Conservation (phyloP, 2,888 invertebrate genomes). For the Hofmannophila pseudospretella region DNA sequence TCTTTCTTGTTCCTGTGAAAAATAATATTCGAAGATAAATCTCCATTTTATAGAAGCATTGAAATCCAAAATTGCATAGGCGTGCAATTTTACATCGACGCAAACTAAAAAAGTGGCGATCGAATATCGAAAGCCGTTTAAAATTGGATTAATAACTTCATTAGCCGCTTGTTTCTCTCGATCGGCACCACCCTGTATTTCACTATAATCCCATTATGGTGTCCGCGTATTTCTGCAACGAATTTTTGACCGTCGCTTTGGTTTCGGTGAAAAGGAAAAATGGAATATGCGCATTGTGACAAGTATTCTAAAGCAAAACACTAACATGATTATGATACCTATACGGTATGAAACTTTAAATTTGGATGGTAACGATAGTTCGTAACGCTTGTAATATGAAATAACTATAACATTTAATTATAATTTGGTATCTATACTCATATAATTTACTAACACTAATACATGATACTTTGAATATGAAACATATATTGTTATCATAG, state of each 20-base stretch:
- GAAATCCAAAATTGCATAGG: conserved; percentile 1
- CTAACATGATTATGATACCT: no score
- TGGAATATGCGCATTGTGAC: neutral
- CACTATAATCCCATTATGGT: conserved; percentile 71
- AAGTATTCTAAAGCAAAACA: neutral
- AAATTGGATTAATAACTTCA: conserved; percentile 78
- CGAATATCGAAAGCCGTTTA: conserved; percentile 61
- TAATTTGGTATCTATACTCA: no score
- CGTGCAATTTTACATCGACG: neutral
- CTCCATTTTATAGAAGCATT: no score
- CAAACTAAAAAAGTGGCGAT: conserved; percentile 43
- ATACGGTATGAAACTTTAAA: no score
- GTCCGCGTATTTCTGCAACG: conserved; percentile 45
- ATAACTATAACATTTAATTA: no score
- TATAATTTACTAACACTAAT: no score
- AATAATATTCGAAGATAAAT: no score
- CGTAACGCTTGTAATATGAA: no score
- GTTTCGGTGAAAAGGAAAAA: neutral
- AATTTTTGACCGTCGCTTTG: conserved; percentile 38
- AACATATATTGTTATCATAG: no score
- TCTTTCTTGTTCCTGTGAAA: conserved; percentile 49
- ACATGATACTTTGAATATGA: no score
- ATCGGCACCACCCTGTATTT: conserved; percentile 70
- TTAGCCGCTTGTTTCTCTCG: conserved; percentile 74
- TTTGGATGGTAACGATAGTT: no score